Percentiles rank a stretch among this genome's conserved stretches.
Evolutionary conservation across 2,113 vertebrate genomes (phyloP).

Genomic region (Psilopsiagon aymara): DNA sequence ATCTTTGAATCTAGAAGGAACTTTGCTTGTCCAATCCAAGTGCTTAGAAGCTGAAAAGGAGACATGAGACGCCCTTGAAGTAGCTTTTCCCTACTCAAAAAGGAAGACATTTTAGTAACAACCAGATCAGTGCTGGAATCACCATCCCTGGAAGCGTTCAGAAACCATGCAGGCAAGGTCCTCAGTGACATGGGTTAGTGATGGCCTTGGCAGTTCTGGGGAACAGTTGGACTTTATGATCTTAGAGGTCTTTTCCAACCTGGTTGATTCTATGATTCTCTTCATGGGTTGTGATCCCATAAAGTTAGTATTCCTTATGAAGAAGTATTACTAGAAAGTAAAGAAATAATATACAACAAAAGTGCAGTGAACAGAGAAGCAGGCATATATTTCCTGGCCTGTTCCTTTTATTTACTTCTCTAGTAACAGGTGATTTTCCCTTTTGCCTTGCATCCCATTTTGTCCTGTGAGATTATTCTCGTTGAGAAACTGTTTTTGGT

Average conservation of each 20-base stretch:
- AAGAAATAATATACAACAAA: background rate
- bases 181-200: background rate
- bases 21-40: background rate
- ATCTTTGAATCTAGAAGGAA: background rate
- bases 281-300: background rate
- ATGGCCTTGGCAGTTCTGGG: background rate
- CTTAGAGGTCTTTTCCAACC: background rate
- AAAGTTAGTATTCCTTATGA: background rate
- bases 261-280: background rate
- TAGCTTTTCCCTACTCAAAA: background rate
- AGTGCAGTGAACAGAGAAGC: background rate
- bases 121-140: background rate
- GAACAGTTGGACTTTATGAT: background rate
- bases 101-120: background rate
- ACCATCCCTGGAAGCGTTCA: background rate
- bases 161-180: background rate
- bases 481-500: background rate
- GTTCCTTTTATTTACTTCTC: background rate
- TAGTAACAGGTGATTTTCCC: background rate
- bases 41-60: background rate
- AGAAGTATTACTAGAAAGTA: background rate
- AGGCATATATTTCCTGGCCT: rapidly evolving
- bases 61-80: background rate
- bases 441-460: background rate
- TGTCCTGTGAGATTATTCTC: background rate